Conservation (phyloP, 2,888 invertebrate species). For the Isoperla grammatica region DNA sequence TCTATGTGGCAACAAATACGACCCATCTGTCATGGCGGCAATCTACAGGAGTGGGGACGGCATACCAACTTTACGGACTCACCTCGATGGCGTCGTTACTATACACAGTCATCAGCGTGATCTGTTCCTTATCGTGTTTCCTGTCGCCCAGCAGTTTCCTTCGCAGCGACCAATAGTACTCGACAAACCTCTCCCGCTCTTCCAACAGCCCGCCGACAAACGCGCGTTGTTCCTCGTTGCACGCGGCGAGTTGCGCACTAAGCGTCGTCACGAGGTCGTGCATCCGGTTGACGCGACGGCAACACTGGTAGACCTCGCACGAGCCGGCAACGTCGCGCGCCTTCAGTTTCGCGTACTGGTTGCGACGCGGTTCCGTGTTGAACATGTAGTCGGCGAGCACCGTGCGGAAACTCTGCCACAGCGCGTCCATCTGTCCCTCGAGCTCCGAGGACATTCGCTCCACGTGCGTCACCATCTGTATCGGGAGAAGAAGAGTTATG, state of each 20-base stretch:
- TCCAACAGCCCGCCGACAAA: constrained; percentile 26
- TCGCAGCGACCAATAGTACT: constrained; percentile 23
- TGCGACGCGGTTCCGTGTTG: constrained; percentile 13
- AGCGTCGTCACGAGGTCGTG: too few species aligned
- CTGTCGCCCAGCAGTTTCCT: constrained; percentile 46
- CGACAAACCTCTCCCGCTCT: constrained; percentile 28
- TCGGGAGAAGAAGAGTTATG: too few species aligned
- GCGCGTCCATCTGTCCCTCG: constrained; percentile 10
- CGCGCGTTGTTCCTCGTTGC: background rate
- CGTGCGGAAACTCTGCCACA: constrained; percentile 18
- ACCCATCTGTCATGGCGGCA: too few species aligned
- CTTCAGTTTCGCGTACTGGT: constrained; percentile 12
- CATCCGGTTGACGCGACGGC: background rate
- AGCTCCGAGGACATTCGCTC: constrained; percentile 2
- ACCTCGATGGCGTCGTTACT: constrained; percentile 56
- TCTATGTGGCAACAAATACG: too few species aligned
- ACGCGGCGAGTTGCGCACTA: too few species aligned
- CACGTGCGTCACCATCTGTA: constrained; percentile 14
- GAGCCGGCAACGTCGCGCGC: constrained; percentile 12
- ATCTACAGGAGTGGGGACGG: too few species aligned
- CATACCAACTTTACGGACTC: constrained; percentile 21
- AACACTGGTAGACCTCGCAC: background rate
- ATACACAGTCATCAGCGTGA: constrained; percentile 55
- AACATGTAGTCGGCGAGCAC: constrained; percentile 14
- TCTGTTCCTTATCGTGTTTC: constrained; percentile 48